These are phyloP conservation scores for Bubo blakistoni DNA, from an alignment of 2,113 vertebrate genomes.

Conservation along the genomic window DNA sequence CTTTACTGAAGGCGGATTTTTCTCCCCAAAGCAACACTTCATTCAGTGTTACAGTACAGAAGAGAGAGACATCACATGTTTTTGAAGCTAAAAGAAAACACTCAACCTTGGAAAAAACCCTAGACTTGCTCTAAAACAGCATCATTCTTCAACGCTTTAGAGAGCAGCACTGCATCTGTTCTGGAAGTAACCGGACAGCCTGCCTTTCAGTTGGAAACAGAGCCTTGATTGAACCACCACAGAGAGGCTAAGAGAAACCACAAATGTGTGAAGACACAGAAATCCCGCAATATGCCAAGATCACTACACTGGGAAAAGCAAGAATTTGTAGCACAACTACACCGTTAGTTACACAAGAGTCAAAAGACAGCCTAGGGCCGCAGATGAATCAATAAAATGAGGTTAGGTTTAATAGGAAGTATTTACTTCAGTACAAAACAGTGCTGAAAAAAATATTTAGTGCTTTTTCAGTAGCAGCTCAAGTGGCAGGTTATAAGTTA, in stretches of 20 bases:
- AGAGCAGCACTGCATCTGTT: slow-evolving; percentile 15
- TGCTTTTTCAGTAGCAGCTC: slow-evolving; percentile 10
- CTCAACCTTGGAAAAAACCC: slow-evolving; percentile 39
- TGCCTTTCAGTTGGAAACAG: slow-evolving; percentile 48
- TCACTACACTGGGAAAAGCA: neutral
- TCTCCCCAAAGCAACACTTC: neutral
- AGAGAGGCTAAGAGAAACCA: slow-evolving; percentile 29
- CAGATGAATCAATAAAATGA: slow-evolving; percentile 17
- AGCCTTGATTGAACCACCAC: slow-evolving; percentile 26
- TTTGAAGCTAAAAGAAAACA: slow-evolving; percentile 27
- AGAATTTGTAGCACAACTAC: neutral
- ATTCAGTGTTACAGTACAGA: neutral
- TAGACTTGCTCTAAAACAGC: slow-evolving; percentile 33
- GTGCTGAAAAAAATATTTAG: neutral
- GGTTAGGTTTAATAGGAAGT: neutral
- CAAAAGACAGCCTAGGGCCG: neutral
- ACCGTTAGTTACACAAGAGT: neutral
- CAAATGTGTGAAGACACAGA: neutral
- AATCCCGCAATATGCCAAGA: neutral
- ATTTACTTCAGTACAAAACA: neutral
- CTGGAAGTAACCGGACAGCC: slow-evolving; percentile 41
- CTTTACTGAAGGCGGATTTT: neutral
- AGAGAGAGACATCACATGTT: slow-evolving; percentile 22
- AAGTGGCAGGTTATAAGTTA: neutral
- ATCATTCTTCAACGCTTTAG: slow-evolving; percentile 25